Percentiles rank a stretch among this genome's conserved stretches.
phyloP scores from a whole-genome alignment of 2,113 vertebrate genomes.

The Caloenas nicobarica region DNA sequence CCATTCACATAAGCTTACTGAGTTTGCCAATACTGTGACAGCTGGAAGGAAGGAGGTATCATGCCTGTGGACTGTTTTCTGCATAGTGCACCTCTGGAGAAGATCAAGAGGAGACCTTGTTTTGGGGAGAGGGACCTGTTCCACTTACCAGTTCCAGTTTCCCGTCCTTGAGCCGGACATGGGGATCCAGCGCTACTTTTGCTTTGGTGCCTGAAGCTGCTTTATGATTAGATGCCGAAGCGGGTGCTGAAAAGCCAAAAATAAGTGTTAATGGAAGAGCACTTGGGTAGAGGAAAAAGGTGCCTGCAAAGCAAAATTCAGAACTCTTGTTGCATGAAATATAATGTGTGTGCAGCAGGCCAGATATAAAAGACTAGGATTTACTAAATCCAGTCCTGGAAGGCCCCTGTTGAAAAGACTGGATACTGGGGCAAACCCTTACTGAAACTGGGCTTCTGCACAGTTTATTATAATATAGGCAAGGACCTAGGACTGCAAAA shows the following conservation, averaged over 20 bases:
- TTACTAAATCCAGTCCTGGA: not conserved
- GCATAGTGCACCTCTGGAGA: not conserved
- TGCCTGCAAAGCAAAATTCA: not conserved
- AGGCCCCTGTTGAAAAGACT: not conserved
- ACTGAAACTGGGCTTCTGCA: not conserved
- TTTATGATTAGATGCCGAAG: conserved; percentile 65
- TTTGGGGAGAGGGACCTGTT: not conserved
- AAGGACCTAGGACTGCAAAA: not conserved
- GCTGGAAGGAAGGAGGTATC: not conserved
- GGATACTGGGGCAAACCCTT: not conserved
- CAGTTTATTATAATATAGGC: not conserved
- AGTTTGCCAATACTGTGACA: not conserved
- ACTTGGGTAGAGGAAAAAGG: not conserved
- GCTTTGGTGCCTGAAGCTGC: conserved; percentile 71
- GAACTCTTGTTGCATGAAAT: not conserved
- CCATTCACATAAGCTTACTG: not conserved
- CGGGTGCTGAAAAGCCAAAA: conserved; percentile 67
- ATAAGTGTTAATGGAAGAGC: not conserved
- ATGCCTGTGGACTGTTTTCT: not conserved
- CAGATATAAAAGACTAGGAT: not conserved
- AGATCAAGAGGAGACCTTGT: not conserved
- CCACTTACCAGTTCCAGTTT: conserved; percentile 87
- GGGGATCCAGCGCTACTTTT: conserved; percentile 87
- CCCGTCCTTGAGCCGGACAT: conserved; percentile 86
- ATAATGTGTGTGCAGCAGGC: not conserved